phyloP scores from a whole-genome alignment of 2,797 vertebrate species.

The Lepidocolaptes lacrymiger region DNA sequence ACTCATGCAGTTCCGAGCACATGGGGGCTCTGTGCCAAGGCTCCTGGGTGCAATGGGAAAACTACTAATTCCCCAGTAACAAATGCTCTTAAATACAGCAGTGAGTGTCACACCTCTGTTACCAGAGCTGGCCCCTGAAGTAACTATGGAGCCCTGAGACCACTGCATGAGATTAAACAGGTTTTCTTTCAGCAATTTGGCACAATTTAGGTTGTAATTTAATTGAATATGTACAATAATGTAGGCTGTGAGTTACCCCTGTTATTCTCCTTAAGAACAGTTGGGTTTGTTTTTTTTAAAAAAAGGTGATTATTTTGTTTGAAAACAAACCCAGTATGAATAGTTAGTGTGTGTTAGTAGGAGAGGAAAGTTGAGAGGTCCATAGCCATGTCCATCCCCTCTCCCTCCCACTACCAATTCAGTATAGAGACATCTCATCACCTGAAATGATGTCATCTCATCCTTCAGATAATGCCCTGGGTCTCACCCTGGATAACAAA shows the following conservation, averaged over 20 bases:
- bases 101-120: neutral
- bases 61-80: neutral
- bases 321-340: neutral
- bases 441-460: neutral
- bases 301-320: neutral
- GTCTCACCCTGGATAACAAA: neutral
- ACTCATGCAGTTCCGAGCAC: neutral
- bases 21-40: neutral
- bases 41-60: neutral
- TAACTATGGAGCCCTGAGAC: neutral
- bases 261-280: neutral
- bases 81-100: neutral
- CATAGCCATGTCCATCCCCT: neutral
- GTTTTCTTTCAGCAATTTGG: neutral
- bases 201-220: neutral
- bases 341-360: neutral
- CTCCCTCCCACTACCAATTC: neutral
- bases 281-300: accelerated
- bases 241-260: neutral
- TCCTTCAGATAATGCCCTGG: neutral
- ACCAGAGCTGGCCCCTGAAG: neutral
- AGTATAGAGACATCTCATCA: neutral
- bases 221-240: neutral
- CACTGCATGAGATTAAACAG: neutral
- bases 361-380: neutral